Evolutionary conservation across 2,888 invertebrate species (phyloP), one percentile per base, ranked within the genome.

Genomic region (Trissolcus brochymenae): DNA sequence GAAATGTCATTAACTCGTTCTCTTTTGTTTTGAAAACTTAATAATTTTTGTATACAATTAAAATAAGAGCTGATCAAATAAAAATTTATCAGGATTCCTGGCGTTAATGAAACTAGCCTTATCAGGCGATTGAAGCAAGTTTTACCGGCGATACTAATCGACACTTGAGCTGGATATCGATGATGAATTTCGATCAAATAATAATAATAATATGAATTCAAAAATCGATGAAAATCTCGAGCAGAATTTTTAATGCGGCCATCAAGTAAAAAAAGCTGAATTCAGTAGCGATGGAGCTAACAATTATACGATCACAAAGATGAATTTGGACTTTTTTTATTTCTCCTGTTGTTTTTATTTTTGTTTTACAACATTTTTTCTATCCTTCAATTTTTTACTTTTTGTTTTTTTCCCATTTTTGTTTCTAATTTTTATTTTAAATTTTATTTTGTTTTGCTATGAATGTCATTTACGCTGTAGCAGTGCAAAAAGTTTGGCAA

Each of bases 1-100:
- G 21, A 21, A 14, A 25, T 50, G 65, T 56, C 62, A 54, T 64
- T 25, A 64, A 54, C 54, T 62, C 14, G 53, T 17, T 21, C 54
- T 56, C 55, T 50, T 50, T 57, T 40, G 46, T 65, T 65, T 55
- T 43, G 43, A 7, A 55, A 40, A 6, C 1, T 43, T 14, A 54
- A 56, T 21, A 21, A 25, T 25, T 25, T 25, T 4, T 25, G 25
- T 25, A 25, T 25, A 25, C 25, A 25, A 25, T 25, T 25, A 25
- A 25, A 25, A 25, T 25, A 6, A 25, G 4, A 25, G 25, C 6
- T 4, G 4, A 25, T 25, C 0, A 25, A 25, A 4, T 25, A 25
- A 25, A 25, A 25, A 25, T 25, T 25, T 2, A 35, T 7, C 46
- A 46, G 16, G 11, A 46, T 46, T 46, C 46, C 7, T 16, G 46